Conservation (phyloP, 2,113 vertebrate genomes). For the Pterocles gutturalis region DNA sequence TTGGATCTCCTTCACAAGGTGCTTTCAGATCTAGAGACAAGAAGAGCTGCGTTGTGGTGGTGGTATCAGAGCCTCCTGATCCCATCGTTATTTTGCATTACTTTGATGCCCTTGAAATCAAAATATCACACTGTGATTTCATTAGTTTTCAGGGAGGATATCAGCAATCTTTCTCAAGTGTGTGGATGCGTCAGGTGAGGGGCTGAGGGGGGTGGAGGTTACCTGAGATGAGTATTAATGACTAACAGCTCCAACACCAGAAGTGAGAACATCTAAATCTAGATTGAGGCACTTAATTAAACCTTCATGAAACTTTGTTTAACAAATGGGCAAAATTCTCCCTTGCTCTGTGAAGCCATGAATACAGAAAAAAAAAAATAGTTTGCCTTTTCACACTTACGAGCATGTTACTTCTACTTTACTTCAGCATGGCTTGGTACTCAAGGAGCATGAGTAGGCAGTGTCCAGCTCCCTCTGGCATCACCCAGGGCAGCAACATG, state of each 20-base stretch:
- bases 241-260: conserved; percentile 45
- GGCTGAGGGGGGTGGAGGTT: conserved; percentile 54
- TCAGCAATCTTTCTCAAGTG: conserved; percentile 71
- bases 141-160: conserved; percentile 66
- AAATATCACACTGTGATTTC: conserved; percentile 66
- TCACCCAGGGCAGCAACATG: background rate
- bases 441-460: background rate
- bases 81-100: conserved; percentile 6
- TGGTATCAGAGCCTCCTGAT: background rate
- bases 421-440: background rate
- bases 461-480: background rate
- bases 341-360: background rate
- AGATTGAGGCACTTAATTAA: conserved; percentile 49
- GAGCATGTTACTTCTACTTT: background rate
- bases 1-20: background rate
- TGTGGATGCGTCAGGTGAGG: conserved; percentile 46
- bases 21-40: conserved; percentile 6
- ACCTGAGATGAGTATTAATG: conserved; percentile 70
- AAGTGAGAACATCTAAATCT: conserved; percentile 50
- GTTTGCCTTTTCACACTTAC: background rate
- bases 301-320: conserved; percentile 36
- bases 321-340: background rate
- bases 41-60: background rate
- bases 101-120: conserved; percentile 61
- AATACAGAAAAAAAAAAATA: background rate